Evolutionary conservation across 2,113 vertebrate genomes (phyloP), one percentile per base, ranked within the genome.

Genomic region (Pedionomus torquatus): DNA sequence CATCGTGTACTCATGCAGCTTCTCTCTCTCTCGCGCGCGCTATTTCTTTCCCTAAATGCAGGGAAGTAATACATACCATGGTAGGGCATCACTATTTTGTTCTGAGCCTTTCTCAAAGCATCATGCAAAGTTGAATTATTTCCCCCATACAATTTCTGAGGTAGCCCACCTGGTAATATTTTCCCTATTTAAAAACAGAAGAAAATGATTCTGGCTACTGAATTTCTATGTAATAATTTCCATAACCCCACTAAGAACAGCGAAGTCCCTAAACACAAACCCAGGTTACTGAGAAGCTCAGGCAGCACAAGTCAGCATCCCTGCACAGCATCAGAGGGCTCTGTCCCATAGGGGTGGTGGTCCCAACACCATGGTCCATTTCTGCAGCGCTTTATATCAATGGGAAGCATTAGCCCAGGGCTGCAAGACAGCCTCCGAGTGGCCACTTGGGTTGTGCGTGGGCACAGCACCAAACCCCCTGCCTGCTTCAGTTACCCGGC

Each of bases 401-500:
- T 43, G 41, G 14, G 19, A 84, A 52, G 8, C 4, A 1, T 28
- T 58, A 71, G n/a, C 19, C 37, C 3, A 3, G 21, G 24, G 15
- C 46, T 69, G 9, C 37, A 58, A 39, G 4, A n/a, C 31, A 51
- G 41, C 11, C 55, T 69, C 63, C 12, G 77, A 39, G 49, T 9
- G 11, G 6, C 17, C 37, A 46, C 19, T 74, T 48, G 25, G 13
- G 9, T 17, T 58, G 33, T 52, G 21, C 17, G 16, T 37, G 37
- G 17, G 15, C 41, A 54, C 1, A 12, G 4, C 28, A 96, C 13
- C 19, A 74, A 79, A 75, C 4, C 48, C 44, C 24, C 7, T 43
- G 39, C 9, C 20, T 80, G 37, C 14, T 74, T n/a, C 24, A 11
- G 26, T 24, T 58, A n/a, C 8, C 4, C 3, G 0, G 1, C 1